A percentile compares a stretch with the other conserved stretches of the same genome.
phyloP scores from a whole-genome alignment of 2,888 invertebrate genomes.

The Philereme transversata region DNA sequence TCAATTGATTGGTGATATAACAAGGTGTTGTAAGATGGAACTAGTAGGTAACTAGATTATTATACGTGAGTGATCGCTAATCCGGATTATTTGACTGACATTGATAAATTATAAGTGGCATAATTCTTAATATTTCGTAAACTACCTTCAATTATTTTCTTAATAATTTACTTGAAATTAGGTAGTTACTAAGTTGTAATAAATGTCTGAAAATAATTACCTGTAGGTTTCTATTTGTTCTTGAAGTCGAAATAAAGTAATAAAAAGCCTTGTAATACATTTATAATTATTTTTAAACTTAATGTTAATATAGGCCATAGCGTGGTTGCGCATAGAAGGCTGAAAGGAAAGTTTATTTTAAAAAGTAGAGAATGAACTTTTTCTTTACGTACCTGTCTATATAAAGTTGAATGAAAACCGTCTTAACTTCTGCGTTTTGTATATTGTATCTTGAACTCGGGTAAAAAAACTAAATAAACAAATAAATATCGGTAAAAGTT shows the following conservation, averaged over 20 bases:
- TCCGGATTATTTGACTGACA: slow-evolving; percentile 22
- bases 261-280: neutral
- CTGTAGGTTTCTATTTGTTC: neutral
- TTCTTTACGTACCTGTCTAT: no score
- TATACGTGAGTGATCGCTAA: slow-evolving; percentile 7
- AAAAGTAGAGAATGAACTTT: no score
- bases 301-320: no score
- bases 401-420: no score
- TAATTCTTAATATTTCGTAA: neutral
- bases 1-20: neutral
- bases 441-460: no score
- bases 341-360: no score
- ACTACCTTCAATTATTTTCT: neutral
- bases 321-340: no score
- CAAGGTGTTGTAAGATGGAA: slow-evolving; percentile 14
- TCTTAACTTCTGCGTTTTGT: no score
- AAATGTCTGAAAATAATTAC: neutral
- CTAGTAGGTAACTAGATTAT: neutral
- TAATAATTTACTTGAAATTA: neutral
- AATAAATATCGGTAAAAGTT: no score
- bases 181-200: neutral
- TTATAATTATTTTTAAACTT: neutral
- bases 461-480: no score
- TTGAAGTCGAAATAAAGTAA: neutral
- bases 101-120: slow-evolving; percentile 5